These are phyloP conservation scores for Palythoa caribaeorum DNA, from an alignment of 92 coral and sea anemone species.

Conservation along the genomic window DNA sequence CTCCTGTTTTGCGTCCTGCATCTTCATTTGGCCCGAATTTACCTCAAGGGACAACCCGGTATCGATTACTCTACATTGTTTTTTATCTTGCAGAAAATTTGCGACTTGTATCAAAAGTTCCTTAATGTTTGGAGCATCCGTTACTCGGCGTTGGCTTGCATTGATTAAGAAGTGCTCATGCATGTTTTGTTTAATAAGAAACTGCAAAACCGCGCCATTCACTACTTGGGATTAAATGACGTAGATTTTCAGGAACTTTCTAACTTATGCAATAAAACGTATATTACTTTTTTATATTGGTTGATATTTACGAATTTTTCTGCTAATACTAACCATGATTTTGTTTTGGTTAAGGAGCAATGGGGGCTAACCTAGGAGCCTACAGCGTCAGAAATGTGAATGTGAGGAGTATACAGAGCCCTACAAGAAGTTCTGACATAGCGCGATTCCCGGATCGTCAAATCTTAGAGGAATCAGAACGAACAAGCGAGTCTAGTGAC, in stretches of 20 bases:
- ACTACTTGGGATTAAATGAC: not conserved
- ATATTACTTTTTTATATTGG: not conserved
- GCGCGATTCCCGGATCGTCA: constrained; percentile 6
- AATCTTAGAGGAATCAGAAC: constrained; percentile 32
- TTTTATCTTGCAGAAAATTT: constrained; percentile 12
- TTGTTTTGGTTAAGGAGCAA: constrained; percentile 27
- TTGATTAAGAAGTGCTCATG: not conserved
- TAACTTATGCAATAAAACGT: not conserved
- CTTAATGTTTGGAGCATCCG: not conserved
- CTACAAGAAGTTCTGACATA: constrained; percentile 24
- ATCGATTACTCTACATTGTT: not conserved
- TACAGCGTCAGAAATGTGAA: constrained; percentile 39
- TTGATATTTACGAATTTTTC: not conserved
- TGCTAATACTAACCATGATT: not conserved
- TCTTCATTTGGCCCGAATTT: not conserved
- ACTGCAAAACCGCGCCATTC: not conserved
- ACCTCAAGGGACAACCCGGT: not conserved
- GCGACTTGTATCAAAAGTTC: not conserved
- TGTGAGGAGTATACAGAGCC: not conserved
- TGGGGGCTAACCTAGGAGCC: constrained; percentile 46
- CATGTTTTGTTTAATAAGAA: not conserved
- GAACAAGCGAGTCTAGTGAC: constrained; percentile 33
- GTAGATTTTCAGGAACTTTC: not conserved
- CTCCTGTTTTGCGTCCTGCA: constrained; percentile 17
- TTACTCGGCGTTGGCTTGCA: not conserved